Base-by-base conservation (phyloP, 2,797 vertebrate genomes). In the Arnoldichthys spilopterus region DNA sequence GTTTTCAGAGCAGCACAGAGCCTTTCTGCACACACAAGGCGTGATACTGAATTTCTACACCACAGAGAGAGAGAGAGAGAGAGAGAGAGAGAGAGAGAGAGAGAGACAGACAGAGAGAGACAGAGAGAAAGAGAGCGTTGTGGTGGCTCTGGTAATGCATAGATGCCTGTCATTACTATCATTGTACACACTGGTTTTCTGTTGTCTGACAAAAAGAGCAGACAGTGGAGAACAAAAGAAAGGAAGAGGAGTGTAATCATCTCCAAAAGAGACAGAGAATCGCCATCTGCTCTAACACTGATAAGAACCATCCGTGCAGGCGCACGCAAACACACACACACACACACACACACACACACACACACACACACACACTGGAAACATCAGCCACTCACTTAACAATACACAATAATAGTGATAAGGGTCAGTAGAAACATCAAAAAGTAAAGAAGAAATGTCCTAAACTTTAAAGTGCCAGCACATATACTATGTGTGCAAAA, bases 131-230 rank as follows among this genome's bases (percentile, higher is more conserved):
- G n/a, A 40, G 66, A 34, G 15, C 28, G 24, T 32, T 43, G 43
- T 58, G 32, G 12, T 68, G 51, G 49, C 24, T 40, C 58, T 64
- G 20, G 24, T 64, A 72, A 63, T 45, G 61, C 49, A 56, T 28
- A 66, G 24, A 66, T 66, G 28, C 13, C 34, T 63, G 54, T 64
- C 49, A 66, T 40, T 40, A 66, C 26, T 70, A 28, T 67, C 51
- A 66, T 15, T 70, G 20, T 67, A 68, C 70, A 54, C 77, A 67
- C 40, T 40, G 72, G 54, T 54, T 34, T 61, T 22, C 43, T 85
- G 78, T 81, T 73, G 58, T 72, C 58, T 45, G 22, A 67, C 51
- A 32, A 73, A 72, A 56, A 0, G 18, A 32, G 51, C 68, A 66
- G 61, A 64, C 59, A 32, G 30, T 32, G 32, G 47, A 56, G 26